A percentile compares a stretch with the other conserved stretches of the same genome.
These are phyloP conservation scores for Siniperca undulata DNA, from an alignment of 2,797 vertebrate species.

Conservation along the genomic window DNA sequence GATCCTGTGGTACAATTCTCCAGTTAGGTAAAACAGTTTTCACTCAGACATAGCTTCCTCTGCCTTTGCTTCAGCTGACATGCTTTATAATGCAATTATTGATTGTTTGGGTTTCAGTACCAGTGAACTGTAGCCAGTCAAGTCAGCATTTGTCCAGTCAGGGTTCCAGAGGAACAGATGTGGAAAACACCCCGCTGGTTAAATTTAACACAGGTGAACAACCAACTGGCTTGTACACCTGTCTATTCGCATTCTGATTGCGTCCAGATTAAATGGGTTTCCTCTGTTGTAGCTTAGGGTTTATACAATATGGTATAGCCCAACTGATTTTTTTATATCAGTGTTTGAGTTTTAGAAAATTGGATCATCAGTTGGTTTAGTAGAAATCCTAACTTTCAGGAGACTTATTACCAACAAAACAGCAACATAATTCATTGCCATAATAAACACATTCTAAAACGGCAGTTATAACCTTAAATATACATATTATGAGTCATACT, in stretches of 20 bases:
- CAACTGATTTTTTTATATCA: not conserved
- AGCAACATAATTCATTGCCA: not conserved
- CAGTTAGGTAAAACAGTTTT: not conserved
- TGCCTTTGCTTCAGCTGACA: not conserved
- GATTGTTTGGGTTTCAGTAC: constrained; percentile 41
- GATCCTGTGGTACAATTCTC: not conserved
- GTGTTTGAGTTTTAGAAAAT: not conserved
- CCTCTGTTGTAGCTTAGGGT: not conserved
- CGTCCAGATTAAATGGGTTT: not conserved
- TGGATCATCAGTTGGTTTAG: not conserved
- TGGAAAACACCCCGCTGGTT: constrained; percentile 38
- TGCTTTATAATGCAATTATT: not conserved
- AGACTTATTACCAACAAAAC: not conserved
- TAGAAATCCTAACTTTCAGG: not conserved
- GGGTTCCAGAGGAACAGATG: constrained; percentile 39
- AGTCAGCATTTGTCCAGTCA: constrained; percentile 32
- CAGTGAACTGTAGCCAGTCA: constrained; percentile 24
- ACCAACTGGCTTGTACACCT: constrained; percentile 4
- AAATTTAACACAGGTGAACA: constrained; percentile 46
- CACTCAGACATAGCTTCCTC: not conserved
- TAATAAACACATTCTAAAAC: not conserved
- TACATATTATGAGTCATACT: not conserved
- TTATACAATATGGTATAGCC: not conserved
- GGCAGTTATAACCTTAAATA: not conserved
- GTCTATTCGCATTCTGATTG: not conserved